phyloP scores from a whole-genome alignment of 1,140 invertebrate genomes.

The Drosophila albomicans region DNA sequence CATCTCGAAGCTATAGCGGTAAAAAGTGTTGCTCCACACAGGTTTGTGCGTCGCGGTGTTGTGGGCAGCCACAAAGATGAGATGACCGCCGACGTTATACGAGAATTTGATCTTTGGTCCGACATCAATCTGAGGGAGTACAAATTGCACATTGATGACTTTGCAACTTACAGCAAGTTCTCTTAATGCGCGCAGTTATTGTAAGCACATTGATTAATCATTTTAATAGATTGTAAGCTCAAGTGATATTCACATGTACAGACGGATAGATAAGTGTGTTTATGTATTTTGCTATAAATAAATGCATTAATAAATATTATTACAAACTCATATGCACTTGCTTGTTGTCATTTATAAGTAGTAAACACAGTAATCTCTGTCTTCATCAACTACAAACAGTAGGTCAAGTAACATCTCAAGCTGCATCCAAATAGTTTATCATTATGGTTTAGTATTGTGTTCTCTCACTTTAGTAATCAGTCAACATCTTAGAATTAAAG shows the following conservation, averaged over 20 bases:
- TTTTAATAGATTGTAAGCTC: slow-evolving; percentile 57
- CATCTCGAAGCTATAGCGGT: neutral
- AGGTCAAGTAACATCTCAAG: neutral
- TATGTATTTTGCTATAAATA: slow-evolving; percentile 9
- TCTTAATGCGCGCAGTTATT: slow-evolving; percentile 10
- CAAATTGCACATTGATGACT: slow-evolving; percentile 73
- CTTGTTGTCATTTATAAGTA: neutral
- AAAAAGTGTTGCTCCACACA: slow-evolving; percentile 52
- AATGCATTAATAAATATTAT: slow-evolving; percentile 14
- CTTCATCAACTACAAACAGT: neutral
- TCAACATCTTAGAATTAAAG: neutral
- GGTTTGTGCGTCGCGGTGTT: slow-evolving; percentile 88
- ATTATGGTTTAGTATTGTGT: neutral
- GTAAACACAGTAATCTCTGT: neutral
- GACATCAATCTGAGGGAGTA: slow-evolving; percentile 84
- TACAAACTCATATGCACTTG: neutral
- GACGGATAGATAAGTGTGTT: slow-evolving; percentile 10
- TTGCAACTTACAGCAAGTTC: slow-evolving; percentile 69
- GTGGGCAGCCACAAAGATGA: slow-evolving; percentile 88
- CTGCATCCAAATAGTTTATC: neutral
- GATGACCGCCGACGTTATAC: slow-evolving; percentile 86
- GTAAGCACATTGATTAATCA: slow-evolving; percentile 44
- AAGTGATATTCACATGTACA: slow-evolving; percentile 48
- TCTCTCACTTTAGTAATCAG: neutral
- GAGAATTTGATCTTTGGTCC: slow-evolving; percentile 87